Evolutionary conservation across 2,888 invertebrate genomes (phyloP).

Genomic region (Lapara coniferarum): DNA sequence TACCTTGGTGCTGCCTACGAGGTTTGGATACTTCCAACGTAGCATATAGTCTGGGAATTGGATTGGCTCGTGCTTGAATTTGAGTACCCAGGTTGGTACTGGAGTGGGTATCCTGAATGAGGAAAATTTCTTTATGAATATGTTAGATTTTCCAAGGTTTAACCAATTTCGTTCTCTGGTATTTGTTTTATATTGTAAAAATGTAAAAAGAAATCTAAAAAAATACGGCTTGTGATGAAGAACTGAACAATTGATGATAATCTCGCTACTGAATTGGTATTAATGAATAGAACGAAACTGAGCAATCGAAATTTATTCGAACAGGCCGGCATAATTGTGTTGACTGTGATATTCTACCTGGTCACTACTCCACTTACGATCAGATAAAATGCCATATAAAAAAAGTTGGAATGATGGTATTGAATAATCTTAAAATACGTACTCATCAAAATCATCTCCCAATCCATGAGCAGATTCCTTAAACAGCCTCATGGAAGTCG

Average conservation of each 20-base stretch:
- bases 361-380: no score
- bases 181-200: no score
- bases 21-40: constrained; percentile 84
- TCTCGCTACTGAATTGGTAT: no score
- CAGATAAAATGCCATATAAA: no score
- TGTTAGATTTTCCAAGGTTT: background rate
- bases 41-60: constrained; percentile 85
- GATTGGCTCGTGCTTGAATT: constrained; percentile 87
- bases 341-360: no score
- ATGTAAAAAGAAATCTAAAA: no score
- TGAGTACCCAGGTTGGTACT: constrained; percentile 89
- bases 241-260: no score
- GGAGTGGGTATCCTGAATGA: constrained; percentile 85
- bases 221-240: no score
- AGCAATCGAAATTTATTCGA: no score
- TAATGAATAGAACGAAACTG: no score
- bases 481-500: constrained; percentile 82
- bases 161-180: no score
- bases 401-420: background rate
- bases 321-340: no score
- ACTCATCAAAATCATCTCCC: constrained; percentile 58
- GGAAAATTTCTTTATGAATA: background rate
- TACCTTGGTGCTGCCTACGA: constrained; percentile 86
- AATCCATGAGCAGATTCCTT: constrained; percentile 80
- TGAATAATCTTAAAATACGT: constrained; percentile 3